Base-by-base conservation (phyloP, 2,797 vertebrate genomes). In the Gymnopithys bicolor region DNA sequence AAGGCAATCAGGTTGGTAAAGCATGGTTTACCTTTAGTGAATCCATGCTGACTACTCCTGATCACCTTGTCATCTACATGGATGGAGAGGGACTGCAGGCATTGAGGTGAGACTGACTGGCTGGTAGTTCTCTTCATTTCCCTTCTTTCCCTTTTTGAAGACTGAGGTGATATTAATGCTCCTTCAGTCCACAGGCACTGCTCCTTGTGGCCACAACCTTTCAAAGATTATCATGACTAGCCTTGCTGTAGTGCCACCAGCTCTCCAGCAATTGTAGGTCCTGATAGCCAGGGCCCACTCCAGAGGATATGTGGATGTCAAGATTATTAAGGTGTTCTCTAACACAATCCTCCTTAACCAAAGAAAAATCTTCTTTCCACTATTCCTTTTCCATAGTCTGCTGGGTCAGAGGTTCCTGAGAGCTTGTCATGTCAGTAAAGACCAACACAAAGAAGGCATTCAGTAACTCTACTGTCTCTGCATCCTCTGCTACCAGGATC, bases 121-220 rank as follows among this genome's bases (percentile, higher is more conserved):
- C 1, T 4, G 11, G 4, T 25, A 35, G 6, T 30, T n/a, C 4
- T 27, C 22, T 7, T 5, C 3, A 14, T 37, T 15, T 32, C 58
- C 12, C 24, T 59, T 37, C 39, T 60, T 85, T 12, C 3, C 23
- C 7, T 60, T 67, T n/a, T n/a, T 46, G 53, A 60, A 68, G 71
- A 45, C 23, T 19, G 23, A 11, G 6, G 7, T 67, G 27, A 45
- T 23, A 35, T 19, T 27, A 52, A 8, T 4, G 37, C 23, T 59
- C 19, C 45, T 59, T 5, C 7, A 35, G 22, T 23, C 27, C 27
- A 51, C 53, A 19, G 27, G 10, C 25, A n/a, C n/a, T 5, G n/a
- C 27, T 52, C 19, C 15, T 1, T 0, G 5, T 19, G 27, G 22
- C 23, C 53, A n/a, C 0, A 1, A 37, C 15, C 25, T 58, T 75